Base-by-base conservation (phyloP, 2,113 vertebrate species). In the Trogon melanurus region DNA sequence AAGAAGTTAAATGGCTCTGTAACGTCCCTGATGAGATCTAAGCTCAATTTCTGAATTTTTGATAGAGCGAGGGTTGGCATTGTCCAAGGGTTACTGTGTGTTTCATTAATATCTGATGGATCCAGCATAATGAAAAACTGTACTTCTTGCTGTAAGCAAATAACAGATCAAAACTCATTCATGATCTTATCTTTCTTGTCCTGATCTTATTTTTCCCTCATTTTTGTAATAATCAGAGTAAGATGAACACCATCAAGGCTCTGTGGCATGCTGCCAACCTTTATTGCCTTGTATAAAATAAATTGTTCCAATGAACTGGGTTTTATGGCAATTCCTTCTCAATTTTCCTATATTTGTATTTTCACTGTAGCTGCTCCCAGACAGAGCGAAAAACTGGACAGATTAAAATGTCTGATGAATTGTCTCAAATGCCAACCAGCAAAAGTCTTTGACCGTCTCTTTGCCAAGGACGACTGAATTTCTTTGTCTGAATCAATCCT, bases 261-360 rank as follows among this genome's bases (percentile, higher is more conserved):
- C n/a, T 71, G 0, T 50, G 51, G 45, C 19, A 36, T 10, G 32
- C 62, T 62, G 66, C 56, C 65, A 69, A 18, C 60, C 89, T 79
- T 92, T 69, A 91, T 88, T 56, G 75, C 71, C 27, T 62, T 22
- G 10, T 6, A 51, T 38, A 84, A 91, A 88, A 85, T 41, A 66
- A 86, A 71, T 72, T 25, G 47, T 76, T 95, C 66, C 87, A 72
- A 54, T 86, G 64, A 96, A 69, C 74, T 45, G 57, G 11, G 18
- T 12, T 92, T 95, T 86, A 88, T 93, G 53, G 64, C 74, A 92
- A 92, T 85, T 89, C 70, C 74, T 88, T 66, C 80, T 85, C n/a
- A 30, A 21, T 85, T 93, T 82, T 65, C 61, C 38, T n/a, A 0
- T 57, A 47, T 84, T 75, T 91, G 45, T 79, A 27, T 62, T 91